Conservation (phyloP, 2,888 invertebrate species). For the Theristus sp. region DNA sequence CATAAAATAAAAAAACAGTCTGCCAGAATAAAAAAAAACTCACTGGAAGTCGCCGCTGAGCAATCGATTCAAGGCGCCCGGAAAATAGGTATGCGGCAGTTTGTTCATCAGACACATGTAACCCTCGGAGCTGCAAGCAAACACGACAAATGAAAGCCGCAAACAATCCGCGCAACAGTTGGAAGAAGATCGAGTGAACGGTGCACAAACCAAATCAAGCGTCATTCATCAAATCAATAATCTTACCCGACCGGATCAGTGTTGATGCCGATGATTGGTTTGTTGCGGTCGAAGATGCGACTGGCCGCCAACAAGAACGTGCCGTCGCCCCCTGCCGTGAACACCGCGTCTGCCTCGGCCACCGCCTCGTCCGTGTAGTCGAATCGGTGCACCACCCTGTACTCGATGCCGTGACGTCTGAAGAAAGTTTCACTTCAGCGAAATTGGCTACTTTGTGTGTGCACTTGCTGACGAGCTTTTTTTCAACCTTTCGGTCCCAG, state of each 20-base stretch:
- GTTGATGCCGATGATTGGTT: constrained; percentile 90
- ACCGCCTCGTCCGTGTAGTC: constrained; percentile 49
- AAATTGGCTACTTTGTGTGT: not conserved
- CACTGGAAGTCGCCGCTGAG: constrained; percentile 43
- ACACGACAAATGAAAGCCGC: not conserved
- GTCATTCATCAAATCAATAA: no score
- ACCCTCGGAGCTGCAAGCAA: constrained; percentile 48
- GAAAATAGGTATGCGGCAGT: constrained; percentile 40
- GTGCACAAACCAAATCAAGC: no score
- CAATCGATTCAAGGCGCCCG: constrained; percentile 50
- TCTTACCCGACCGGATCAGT: constrained; percentile 56
- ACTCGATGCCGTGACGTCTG: constrained; percentile 48
- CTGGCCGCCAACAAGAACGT: constrained; percentile 85
- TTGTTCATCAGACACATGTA: constrained; percentile 68
- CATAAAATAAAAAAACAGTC: constrained; percentile 1
- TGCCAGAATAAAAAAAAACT: constrained; percentile 36
- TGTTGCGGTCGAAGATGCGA: constrained; percentile 50
- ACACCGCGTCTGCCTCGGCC: constrained; percentile 61
- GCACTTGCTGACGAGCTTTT: not conserved
- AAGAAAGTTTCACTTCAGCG: constrained; percentile 3
- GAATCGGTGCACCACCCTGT: constrained; percentile 37
- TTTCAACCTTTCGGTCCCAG: no score
- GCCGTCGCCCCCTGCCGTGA: constrained; percentile 70
- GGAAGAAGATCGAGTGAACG: no score
- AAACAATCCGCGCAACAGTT: not conserved